Base-by-base conservation (phyloP, 1,140 invertebrate species). In the Trichonephila inaurata region DNA sequence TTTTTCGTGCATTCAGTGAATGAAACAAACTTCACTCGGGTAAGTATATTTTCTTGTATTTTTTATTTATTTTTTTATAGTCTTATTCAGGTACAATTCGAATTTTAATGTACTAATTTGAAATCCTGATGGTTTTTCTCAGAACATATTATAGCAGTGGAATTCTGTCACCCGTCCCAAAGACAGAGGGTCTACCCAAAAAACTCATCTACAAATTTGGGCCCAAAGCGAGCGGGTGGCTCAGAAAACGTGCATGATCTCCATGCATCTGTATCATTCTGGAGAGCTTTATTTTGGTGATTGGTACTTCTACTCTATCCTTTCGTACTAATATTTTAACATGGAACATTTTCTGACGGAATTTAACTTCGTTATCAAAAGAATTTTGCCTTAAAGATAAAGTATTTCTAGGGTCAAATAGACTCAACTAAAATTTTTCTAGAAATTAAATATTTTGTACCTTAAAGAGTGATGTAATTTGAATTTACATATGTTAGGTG, bases 161-260 rank as follows among this genome's bases (percentile, higher is more conserved):
- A 95, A 95, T 96, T 95, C 95, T 96, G 94, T 95, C 95, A 94
- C 95, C 95, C 7, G 96, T 96, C 18, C 96, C 96, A 28, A 96
- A 96, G 95, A 96, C 95, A 82, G 96, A 96, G 19, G 95, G 95
- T 89, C 96, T 96, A 94, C 96, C 96, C 28, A 96, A 96, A 95
- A 96, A 96, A 95, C 96, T 98, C 64, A 98, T 98, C 18, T 98
- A 98, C 96, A 97, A 98, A 96, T 98, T 98, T 96, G 97, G 98
- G 3, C 97, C 97, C 85, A 98, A 97, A 92, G 97, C 97, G 0
- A 97, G 97, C 40, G 97, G 97, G 69, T 97, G 97, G 97, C 28
- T 82, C 33, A 61, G 66, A 60, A 96, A 96, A 94, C 62, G 97
- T 97, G 2, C 94, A 90, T 91, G 83, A 94, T 33, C 61, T 94